Conservation (phyloP, 2,888 invertebrate species). For the Lepidochitona cinerea region DNA sequence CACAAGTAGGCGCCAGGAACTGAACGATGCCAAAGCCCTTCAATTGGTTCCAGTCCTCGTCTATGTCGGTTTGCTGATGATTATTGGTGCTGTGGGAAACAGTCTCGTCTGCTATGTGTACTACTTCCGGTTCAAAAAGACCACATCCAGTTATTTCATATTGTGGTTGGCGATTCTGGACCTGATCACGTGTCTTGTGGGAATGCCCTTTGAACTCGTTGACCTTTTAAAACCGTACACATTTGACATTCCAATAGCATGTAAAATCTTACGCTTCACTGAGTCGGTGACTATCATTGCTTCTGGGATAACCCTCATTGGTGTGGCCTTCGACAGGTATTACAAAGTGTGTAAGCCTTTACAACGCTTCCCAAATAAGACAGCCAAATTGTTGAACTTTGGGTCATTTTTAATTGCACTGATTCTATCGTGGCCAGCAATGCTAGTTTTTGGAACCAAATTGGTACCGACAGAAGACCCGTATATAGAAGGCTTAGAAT, state of each 20-base stretch:
- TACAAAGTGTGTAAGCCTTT: slow-evolving; percentile 57
- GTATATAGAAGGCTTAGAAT: slow-evolving; percentile 48
- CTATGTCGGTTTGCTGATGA: slow-evolving; percentile 49
- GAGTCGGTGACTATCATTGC: slow-evolving; percentile 60
- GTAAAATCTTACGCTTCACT: slow-evolving; percentile 56
- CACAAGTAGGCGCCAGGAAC: slow-evolving; percentile 18
- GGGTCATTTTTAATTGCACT: slow-evolving; percentile 50
- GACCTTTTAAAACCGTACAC: slow-evolving; percentile 61
- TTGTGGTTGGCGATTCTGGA: slow-evolving; percentile 57
- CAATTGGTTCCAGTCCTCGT: slow-evolving; percentile 58
- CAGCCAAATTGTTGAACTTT: slow-evolving; percentile 51
- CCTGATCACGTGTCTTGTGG: slow-evolving; percentile 59
- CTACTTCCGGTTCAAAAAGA: slow-evolving; percentile 47
- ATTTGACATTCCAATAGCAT: slow-evolving; percentile 56
- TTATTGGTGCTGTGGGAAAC: slow-evolving; percentile 57
- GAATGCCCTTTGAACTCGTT: slow-evolving; percentile 62
- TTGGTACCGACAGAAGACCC: slow-evolving; percentile 36
- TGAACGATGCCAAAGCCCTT: slow-evolving; percentile 54
- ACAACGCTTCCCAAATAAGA: slow-evolving; percentile 47
- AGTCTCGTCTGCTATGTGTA: slow-evolving; percentile 58
- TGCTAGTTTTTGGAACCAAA: slow-evolving; percentile 52
- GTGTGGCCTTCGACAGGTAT: slow-evolving; percentile 59
- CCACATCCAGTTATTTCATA: slow-evolving; percentile 61
- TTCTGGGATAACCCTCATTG: slow-evolving; percentile 56
- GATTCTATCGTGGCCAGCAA: slow-evolving; percentile 52